Evolutionary conservation across 1,140 invertebrate species (phyloP).

Genomic region (Zaprionus tsacasi): DNA sequence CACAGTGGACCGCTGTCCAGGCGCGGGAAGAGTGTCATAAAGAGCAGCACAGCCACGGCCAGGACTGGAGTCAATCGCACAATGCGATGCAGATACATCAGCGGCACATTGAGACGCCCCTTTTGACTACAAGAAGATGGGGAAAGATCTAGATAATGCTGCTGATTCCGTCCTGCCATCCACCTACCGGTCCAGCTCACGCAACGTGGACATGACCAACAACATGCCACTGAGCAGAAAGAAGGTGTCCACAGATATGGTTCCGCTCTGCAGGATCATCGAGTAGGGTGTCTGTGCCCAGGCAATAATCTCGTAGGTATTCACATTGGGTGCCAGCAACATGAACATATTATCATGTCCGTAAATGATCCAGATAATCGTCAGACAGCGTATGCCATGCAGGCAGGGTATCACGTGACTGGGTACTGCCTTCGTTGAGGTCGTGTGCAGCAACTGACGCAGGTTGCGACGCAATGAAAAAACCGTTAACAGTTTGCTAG

Average conservation of each 20-base stretch:
- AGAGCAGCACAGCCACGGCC: constrained; percentile 68
- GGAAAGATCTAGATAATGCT: too few relatives aligned
- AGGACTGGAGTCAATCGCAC: constrained; percentile 74
- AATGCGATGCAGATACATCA: constrained; percentile 80
- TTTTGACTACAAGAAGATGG: constrained; percentile 19
- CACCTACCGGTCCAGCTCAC: constrained; percentile 86
- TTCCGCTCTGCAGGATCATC: constrained; percentile 86
- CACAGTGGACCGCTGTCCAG: constrained; percentile 73
- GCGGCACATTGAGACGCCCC: constrained; percentile 63
- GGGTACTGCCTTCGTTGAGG: not conserved
- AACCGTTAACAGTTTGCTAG: constrained; percentile 10
- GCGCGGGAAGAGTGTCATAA: constrained; percentile 62
- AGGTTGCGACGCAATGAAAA: constrained; percentile 64
- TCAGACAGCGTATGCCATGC: constrained; percentile 86
- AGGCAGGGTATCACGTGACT: constrained; percentile 84
- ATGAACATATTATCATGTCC: constrained; percentile 85
- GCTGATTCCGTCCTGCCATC: not conserved
- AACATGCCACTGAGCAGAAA: constrained; percentile 89
- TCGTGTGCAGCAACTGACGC: constrained; percentile 43
- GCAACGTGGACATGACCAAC: constrained; percentile 87
- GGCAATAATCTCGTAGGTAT: constrained; percentile 47
- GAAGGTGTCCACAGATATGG: constrained; percentile 89
- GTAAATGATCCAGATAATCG: constrained; percentile 88
- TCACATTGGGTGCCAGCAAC: constrained; percentile 56
- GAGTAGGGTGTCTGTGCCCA: constrained; percentile 85